Percentiles rank a stretch among this genome's conserved stretches.
Evolutionary conservation across 2,113 vertebrate genomes (phyloP).

Genomic region (Vicugna pacos): DNA sequence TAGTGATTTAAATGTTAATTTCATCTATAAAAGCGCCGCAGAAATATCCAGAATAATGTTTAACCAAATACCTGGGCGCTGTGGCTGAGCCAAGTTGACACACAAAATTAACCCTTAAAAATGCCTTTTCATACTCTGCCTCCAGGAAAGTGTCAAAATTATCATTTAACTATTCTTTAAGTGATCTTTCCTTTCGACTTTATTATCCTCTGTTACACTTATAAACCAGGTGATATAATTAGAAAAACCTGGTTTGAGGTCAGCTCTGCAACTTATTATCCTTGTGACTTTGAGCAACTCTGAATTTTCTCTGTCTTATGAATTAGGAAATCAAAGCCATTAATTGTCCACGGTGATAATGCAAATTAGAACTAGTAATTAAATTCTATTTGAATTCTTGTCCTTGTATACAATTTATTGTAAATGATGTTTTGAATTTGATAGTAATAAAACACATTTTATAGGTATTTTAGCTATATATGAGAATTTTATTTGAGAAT

Average conservation of each 20-base stretch:
- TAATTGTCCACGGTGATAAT: not conserved
- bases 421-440: conserved; percentile 3
- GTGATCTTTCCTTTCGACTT: not conserved
- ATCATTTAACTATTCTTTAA: not conserved
- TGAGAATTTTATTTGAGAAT: conserved; percentile 2
- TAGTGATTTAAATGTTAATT: not conserved
- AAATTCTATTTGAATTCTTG: conserved; percentile 8
- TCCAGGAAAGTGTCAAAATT: not conserved
- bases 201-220: not conserved
- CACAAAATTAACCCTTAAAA: not conserved
- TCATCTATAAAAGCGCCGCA: not conserved
- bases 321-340: not conserved
- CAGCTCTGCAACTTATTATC: not conserved
- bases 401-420: not conserved
- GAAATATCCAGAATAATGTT: not conserved
- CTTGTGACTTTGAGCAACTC: not conserved
- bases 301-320: not conserved
- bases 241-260: not conserved
- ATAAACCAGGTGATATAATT: not conserved
- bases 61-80: not conserved
- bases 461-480: not conserved
- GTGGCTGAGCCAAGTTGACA: not conserved
- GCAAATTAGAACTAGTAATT: not conserved
- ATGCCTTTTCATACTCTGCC: not conserved
- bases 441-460: not conserved